Evolutionary conservation across 2,888 invertebrate genomes (phyloP).

Genomic region (Branchellion lobata): DNA sequence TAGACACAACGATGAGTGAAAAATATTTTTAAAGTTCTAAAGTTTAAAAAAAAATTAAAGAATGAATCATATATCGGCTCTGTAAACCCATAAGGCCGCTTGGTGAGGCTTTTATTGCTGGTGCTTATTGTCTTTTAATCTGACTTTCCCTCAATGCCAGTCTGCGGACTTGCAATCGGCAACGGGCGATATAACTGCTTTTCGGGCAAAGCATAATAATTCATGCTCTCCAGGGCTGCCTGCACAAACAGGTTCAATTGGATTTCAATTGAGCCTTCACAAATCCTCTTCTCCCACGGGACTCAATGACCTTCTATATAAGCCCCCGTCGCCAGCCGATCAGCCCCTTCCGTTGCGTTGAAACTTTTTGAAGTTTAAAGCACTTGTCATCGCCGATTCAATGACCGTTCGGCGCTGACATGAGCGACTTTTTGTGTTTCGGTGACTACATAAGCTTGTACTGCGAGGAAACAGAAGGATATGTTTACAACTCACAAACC

Average conservation of each 20-base stretch:
- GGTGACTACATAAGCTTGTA: constrained; percentile 53
- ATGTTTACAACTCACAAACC: constrained; percentile 52
- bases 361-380: not conserved
- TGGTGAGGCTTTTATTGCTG: no score
- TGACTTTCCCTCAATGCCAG: no score
- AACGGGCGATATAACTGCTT: not conserved
- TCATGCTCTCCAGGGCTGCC: not conserved
- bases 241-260: not conserved
- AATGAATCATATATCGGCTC: no score
- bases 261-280: not conserved
- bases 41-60: no score
- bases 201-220: not conserved
- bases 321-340: no score
- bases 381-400: not conserved
- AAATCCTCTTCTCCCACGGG: not conserved
- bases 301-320: not conserved
- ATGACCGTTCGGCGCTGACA: constrained; percentile 31
- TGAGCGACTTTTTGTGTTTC: constrained; percentile 53
- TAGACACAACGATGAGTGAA: no score
- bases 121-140: no score
- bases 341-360: no score
- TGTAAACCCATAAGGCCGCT: no score
- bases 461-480: constrained; percentile 54
- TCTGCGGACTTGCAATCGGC: no score
- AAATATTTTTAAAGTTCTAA: no score